Evolutionary conservation across 1,140 invertebrate genomes (phyloP).

Genomic region (Trichonephila clavata): DNA sequence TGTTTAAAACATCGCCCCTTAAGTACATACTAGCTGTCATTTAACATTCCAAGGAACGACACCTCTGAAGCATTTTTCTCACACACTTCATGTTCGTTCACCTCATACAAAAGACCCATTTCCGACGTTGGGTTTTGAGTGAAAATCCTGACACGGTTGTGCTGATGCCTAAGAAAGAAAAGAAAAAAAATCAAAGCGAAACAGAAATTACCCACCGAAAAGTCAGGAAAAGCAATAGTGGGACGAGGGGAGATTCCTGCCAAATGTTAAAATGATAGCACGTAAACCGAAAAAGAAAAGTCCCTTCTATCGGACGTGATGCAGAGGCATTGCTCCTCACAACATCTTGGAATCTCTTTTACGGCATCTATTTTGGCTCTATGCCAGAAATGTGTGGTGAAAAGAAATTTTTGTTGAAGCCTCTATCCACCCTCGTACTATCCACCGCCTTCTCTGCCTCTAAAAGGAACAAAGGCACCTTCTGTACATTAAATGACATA

Average conservation of each 20-base stretch:
- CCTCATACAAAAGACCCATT: background rate
- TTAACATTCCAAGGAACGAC: background rate
- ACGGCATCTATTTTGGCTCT: constrained; percentile 40
- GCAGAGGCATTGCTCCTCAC: background rate
- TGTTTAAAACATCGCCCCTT: background rate
- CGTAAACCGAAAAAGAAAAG: background rate
- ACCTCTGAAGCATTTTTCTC: background rate
- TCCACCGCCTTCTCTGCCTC: background rate
- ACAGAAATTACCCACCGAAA: background rate
- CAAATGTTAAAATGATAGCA: constrained; percentile 47
- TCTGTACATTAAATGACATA: constrained; percentile 7
- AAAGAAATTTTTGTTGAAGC: background rate
- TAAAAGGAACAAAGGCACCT: constrained; percentile 39
- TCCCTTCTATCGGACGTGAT: background rate
- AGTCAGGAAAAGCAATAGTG: background rate
- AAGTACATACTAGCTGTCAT: background rate
- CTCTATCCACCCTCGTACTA: constrained; percentile 20
- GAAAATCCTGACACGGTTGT: background rate
- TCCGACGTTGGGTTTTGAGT: background rate
- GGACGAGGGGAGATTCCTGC: constrained; percentile 6
- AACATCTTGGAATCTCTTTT: constrained; percentile 4
- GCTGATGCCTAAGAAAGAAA: background rate
- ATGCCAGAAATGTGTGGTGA: constrained; percentile 18
- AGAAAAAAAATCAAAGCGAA: background rate
- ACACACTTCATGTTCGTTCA: background rate